These are phyloP conservation scores for Steinernema scapterisci DNA, from an alignment of 2,888 invertebrate species.

Conservation along the genomic window DNA sequence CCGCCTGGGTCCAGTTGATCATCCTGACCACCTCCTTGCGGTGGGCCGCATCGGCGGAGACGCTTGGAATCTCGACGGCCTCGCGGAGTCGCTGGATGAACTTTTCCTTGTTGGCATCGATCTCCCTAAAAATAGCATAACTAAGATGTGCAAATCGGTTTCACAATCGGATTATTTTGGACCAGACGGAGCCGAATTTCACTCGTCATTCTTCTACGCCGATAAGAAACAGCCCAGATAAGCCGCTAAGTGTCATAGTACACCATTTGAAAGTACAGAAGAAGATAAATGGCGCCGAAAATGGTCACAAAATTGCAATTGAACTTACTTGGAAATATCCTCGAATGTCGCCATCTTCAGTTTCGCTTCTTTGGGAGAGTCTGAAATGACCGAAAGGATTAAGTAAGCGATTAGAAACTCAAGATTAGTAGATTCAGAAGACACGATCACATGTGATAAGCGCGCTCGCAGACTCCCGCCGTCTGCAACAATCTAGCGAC, in stretches of 20 bases:
- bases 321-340: slow-evolving; percentile 7
- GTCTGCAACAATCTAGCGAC: slow-evolving; percentile 24
- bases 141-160: not conserved
- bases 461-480: not conserved
- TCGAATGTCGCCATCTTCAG: not conserved
- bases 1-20: slow-evolving; percentile 77
- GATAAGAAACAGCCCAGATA: not conserved
- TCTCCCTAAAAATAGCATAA: slow-evolving; percentile 72
- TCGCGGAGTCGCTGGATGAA: slow-evolving; percentile 82
- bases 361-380: not conserved
- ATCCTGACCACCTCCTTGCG: slow-evolving; percentile 82
- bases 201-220: not conserved
- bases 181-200: not conserved
- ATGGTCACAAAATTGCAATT: not conserved
- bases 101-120: slow-evolving; percentile 78
- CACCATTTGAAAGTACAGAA: not conserved
- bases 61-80: slow-evolving; percentile 89
- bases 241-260: not conserved
- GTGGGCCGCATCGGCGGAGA: slow-evolving; percentile 86
- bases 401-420: not conserved
- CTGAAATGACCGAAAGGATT: slow-evolving; percentile 6
- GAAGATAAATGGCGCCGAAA: not conserved
- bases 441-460: not conserved
- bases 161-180: not conserved
- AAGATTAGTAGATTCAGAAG: not conserved